Base-by-base conservation (phyloP, 2,797 vertebrate species). In the Emys orbicularis region DNA sequence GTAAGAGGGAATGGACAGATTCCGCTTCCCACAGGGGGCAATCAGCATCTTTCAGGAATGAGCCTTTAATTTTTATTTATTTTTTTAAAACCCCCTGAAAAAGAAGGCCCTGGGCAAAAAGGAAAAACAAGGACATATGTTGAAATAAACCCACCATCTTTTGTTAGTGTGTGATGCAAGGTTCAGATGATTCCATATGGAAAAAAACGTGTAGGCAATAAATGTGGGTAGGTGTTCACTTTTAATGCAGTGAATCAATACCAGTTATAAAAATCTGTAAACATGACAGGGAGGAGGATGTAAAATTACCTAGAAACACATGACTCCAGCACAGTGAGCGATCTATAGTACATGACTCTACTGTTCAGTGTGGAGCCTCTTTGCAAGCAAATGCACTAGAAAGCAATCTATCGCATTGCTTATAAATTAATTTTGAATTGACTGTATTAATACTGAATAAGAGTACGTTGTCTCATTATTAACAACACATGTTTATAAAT, bases 361-460 rank as follows among this genome's bases (percentile, higher is more conserved):
- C 52, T 91, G 76, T 88, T 90, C 49, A 87, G 90, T 80, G 6
- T 12, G 54, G 94, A 85, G 49, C 16, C 25, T 79, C 88, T 76
- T 81, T 87, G 86, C 96, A 92, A 93, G 93, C 18, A 90, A 47
- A 90, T 90, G 50, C 41, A 15, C 57, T 37, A 6, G 2, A 80
- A 92, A 90, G 88, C 85, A 0, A 87, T 87, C 50, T 95, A 21
- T 83, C 83, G 91, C 41, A 11, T 53, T 85, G 90, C 61, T 97
- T 94, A 91, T 90, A 92, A 97, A 94, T 91, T 96, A 96, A 95
- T 94, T 94, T 95, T 56, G 92, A 95, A 81, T 86, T 93, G 53
- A 83, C 61, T 96, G 84, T 90, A 92, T 97, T 93, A 84, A 82
- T 88, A 88, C 56, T 56, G 81, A 93, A 90, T 79, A 92, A 54